Conservation (phyloP, 2,113 vertebrate species). For the Gobiocypris rarus region DNA sequence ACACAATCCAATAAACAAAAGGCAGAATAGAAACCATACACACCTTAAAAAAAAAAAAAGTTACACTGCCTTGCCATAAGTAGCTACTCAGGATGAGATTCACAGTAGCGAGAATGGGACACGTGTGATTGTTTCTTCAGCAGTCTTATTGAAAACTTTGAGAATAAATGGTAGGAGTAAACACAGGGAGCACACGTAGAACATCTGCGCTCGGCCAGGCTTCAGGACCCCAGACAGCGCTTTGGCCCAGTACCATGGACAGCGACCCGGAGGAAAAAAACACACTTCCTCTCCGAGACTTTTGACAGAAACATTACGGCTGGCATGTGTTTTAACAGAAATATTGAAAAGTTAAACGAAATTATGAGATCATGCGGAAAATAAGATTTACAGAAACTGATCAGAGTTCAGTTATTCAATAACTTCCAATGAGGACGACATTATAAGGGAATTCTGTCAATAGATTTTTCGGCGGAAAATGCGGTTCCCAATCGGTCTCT, state of each 20-base stretch:
- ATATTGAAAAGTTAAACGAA: neutral
- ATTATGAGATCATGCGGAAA: neutral
- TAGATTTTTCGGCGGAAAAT: neutral
- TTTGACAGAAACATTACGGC: neutral
- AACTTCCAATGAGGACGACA: neutral
- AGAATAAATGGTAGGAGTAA: conserved; percentile 1
- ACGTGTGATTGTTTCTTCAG: conserved; percentile 5
- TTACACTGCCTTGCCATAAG: conserved; percentile 37
- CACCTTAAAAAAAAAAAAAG: conserved; percentile 34
- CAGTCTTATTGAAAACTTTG: conserved; percentile 7
- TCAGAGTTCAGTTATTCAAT: too few species aligned
- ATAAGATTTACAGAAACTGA: neutral
- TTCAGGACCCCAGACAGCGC: conserved; percentile 72
- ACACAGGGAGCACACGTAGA: neutral
- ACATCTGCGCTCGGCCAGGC: neutral
- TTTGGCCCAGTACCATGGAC: conserved; percentile 62
- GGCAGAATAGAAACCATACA: conserved; percentile 32
- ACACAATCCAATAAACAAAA: conserved; percentile 75
- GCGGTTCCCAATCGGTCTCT: too few species aligned
- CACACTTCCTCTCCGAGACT: neutral
- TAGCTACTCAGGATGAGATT: conserved; percentile 35
- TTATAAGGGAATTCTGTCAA: neutral
- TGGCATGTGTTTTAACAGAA: neutral
- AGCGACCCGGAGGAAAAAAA: conserved; percentile 44
- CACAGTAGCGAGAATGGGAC: neutral